Evolutionary conservation across 2,888 invertebrate genomes (phyloP).

Genomic region (Chaetogeoica ovagalla): DNA sequence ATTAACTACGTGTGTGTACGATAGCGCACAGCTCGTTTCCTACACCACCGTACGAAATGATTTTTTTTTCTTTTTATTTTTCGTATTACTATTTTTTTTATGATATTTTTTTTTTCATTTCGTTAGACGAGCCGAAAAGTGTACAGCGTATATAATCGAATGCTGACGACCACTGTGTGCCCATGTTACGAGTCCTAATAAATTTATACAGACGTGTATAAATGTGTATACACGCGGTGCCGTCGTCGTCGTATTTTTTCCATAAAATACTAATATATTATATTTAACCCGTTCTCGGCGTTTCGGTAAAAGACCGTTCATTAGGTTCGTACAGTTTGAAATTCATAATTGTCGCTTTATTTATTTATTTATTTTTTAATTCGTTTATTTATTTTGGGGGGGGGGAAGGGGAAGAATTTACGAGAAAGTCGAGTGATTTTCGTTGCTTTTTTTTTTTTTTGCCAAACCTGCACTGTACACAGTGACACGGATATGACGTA

Average conservation of each 20-base stretch:
- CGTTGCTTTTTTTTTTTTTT: too few relatives aligned
- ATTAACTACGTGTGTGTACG: too few relatives aligned
- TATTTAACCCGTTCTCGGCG: neutral
- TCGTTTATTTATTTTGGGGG: neutral
- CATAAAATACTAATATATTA: constrained; percentile 25
- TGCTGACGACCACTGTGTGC: too few relatives aligned
- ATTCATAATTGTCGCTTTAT: neutral
- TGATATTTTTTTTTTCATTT: too few relatives aligned
- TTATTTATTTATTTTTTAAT: neutral
- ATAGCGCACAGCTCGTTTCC: constrained; percentile 7
- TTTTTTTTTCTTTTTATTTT: constrained; percentile 10
- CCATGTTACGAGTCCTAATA: too few relatives aligned
- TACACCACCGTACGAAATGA: neutral
- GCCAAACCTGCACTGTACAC: too few relatives aligned
- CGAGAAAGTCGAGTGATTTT: neutral
- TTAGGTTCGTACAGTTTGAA: too few relatives aligned
- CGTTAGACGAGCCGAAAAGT: neutral
- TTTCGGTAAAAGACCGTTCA: neutral
- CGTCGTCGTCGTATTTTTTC: neutral
- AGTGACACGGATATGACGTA: neutral
- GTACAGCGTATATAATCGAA: neutral
- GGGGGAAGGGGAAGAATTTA: neutral
- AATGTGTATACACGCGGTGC: too few relatives aligned
- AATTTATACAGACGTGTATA: neutral
- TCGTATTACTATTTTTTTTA: neutral